Evolutionary conservation across 2,797 vertebrate genomes (phyloP).

Genomic region (Rhynchotus rufescens): DNA sequence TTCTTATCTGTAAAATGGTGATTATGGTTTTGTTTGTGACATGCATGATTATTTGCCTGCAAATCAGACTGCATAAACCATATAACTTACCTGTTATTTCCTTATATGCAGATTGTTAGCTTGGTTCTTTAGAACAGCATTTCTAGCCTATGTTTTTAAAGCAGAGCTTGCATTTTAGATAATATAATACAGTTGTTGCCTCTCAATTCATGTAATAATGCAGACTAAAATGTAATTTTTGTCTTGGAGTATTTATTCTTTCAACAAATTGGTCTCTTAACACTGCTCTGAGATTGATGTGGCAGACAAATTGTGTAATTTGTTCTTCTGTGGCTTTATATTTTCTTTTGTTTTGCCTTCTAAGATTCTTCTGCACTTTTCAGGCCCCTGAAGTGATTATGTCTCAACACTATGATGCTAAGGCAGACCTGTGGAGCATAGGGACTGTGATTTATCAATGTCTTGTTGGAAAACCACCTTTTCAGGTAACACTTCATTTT

Average conservation of each 20-base stretch:
- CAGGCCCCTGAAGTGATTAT: conserved; percentile 98
- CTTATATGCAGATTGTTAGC: neutral
- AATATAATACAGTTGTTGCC: neutral
- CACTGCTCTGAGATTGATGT: neutral
- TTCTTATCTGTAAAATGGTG: neutral
- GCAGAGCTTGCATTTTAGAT: neutral
- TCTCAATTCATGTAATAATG: neutral
- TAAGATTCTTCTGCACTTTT: conserved; percentile 4
- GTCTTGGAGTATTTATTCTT: neutral
- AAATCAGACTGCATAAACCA: neutral
- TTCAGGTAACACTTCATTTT: conserved; percentile 84
- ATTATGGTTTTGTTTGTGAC: neutral
- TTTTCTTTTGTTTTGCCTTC: neutral
- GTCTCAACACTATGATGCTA: conserved; percentile 98
- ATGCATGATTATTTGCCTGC: neutral
- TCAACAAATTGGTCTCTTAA: neutral
- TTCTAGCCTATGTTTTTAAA: neutral
- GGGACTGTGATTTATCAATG: conserved; percentile 98
- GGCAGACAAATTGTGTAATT: neutral
- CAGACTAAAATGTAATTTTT: neutral
- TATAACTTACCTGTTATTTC: neutral
- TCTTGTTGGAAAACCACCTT: conserved; percentile 96
- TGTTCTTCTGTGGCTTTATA: neutral
- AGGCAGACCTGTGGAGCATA: conserved; percentile 97
- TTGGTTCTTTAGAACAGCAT: neutral